These are phyloP conservation scores for Atrichornis clamosus DNA, from an alignment of 2,113 vertebrate genomes.

Conservation along the genomic window DNA sequence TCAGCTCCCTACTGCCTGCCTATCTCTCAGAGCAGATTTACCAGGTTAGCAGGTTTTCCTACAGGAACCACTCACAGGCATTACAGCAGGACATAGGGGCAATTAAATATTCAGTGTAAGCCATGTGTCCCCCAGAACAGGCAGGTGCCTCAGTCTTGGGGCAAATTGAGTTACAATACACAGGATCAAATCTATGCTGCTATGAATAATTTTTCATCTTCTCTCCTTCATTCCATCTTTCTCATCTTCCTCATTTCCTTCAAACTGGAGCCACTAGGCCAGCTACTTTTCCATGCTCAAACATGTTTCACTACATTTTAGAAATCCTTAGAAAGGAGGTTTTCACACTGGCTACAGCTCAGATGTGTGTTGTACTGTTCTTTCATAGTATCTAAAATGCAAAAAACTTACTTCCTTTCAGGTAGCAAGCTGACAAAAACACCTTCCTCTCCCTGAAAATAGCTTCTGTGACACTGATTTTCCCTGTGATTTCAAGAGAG, in stretches of 20 bases:
- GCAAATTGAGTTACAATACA: not conserved
- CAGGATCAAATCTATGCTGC: not conserved
- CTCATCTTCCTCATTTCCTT: not conserved
- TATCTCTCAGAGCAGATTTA: not conserved
- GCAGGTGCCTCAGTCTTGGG: not conserved
- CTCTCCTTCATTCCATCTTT: not conserved
- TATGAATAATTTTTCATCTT: not conserved
- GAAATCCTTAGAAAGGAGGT: not conserved
- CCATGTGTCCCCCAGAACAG: accelerated
- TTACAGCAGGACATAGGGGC: accelerated
- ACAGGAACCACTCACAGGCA: not conserved
- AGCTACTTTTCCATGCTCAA: not conserved
- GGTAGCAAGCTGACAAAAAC: not conserved
- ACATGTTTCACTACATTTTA: not conserved
- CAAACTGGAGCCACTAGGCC: not conserved
- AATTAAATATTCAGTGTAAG: not conserved
- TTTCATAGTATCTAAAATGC: not conserved
- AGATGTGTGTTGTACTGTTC: not conserved
- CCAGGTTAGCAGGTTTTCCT: not conserved
- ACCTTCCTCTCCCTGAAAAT: not conserved
- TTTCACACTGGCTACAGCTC: not conserved
- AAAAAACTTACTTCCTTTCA: not conserved
- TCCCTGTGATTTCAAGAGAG: not conserved
- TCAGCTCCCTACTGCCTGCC: not conserved
- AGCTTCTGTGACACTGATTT: not conserved